Evolutionary conservation across 1,140 invertebrate species (phyloP).

Genomic region (Eumeta japonica): DNA sequence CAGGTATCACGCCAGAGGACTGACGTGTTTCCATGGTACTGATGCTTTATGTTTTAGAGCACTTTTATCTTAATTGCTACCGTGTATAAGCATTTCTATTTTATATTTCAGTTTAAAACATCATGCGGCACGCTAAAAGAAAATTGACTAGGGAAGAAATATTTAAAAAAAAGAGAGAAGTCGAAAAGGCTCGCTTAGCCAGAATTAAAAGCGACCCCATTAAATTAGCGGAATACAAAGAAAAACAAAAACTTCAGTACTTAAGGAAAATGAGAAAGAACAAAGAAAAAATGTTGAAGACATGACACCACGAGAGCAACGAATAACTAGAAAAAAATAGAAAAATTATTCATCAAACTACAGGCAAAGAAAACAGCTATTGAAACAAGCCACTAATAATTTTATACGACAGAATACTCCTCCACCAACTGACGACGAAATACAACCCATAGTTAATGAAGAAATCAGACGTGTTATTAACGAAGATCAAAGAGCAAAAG

Average conservation of each 20-base stretch:
- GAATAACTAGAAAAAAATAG: conserved; percentile 11
- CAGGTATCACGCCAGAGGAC: conserved; percentile 10
- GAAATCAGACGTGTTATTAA: conserved; percentile 2
- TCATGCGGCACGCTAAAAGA: conserved; percentile 9
- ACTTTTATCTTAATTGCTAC: not conserved
- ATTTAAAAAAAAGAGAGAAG: conserved; percentile 14
- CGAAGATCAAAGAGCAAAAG: conserved; percentile 12
- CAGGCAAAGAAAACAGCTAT: conserved; percentile 3
- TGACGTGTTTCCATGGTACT: conserved; percentile 14
- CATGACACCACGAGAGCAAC: conserved; percentile 12
- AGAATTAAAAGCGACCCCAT: conserved; percentile 16
- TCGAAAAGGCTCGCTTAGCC: conserved; percentile 11
- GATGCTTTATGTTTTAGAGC: conserved; percentile 3
- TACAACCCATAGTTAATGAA: too few species aligned
- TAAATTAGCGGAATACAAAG: conserved; percentile 18
- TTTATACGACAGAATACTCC: conserved; percentile 8
- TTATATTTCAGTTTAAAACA: conserved; percentile 13
- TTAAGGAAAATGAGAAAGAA: conserved; percentile 10
- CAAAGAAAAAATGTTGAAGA: too few species aligned
- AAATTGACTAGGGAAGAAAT: conserved; percentile 12
- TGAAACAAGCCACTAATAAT: conserved; percentile 7
- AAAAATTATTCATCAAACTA: conserved; percentile 9
- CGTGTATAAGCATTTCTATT: conserved; percentile 8
- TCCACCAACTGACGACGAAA: conserved; percentile 7
- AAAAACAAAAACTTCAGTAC: conserved; percentile 14